Conservation (phyloP, 2,797 vertebrate species). For the Acipenser transmontanus region DNA sequence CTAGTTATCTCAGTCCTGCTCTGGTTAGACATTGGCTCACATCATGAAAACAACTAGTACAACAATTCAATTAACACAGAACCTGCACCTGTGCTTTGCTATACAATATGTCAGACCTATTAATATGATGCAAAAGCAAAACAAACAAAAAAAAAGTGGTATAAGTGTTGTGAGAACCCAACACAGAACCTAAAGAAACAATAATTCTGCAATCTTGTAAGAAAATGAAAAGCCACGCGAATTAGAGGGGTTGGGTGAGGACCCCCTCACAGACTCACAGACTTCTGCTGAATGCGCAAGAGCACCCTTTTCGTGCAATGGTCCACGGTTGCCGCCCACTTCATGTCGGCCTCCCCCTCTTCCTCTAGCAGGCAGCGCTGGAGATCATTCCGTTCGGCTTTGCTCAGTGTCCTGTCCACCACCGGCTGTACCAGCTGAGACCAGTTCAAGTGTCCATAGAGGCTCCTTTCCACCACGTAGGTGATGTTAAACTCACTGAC, state of each 20-base stretch:
- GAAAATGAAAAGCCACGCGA: conserved; percentile 47
- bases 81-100: no score
- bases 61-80: no score
- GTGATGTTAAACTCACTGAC: conserved; percentile 96
- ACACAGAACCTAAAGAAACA: not conserved
- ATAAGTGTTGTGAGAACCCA: not conserved
- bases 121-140: no score
- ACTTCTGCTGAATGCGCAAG: conserved; percentile 98
- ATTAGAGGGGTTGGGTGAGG: conserved; percentile 13
- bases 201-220: conserved; percentile 74
- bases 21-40: no score
- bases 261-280: conserved; percentile 79
- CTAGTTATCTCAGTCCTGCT: no score
- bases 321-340: conserved; percentile 91
- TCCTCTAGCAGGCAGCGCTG: conserved; percentile 88
- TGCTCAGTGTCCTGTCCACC: conserved; percentile 77
- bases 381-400: conserved; percentile 76
- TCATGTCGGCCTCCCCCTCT: conserved; percentile 82
- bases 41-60: no score
- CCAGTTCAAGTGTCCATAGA: conserved; percentile 93
- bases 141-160: no score
- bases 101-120: no score
- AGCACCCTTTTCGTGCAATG: conserved; percentile 97
- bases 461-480: conserved; percentile 93
- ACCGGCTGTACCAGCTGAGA: conserved; percentile 88